Base-by-base conservation (phyloP, 2,888 invertebrate species). In the Conchocele bisecta region DNA sequence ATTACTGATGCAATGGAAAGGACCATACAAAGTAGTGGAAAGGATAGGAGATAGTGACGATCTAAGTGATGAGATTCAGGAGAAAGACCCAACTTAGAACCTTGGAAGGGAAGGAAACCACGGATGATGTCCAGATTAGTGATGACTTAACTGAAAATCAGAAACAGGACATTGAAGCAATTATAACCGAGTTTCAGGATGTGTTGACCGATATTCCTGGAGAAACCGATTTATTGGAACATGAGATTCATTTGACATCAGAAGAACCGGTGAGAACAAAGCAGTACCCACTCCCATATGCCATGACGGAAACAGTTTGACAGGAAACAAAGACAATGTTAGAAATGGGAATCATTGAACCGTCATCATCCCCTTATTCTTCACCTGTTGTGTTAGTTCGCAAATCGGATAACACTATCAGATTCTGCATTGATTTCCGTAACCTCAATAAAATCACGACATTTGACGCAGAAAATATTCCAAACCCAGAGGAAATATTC, bases 381-480 rank as follows among this genome's bases (percentile, higher is more conserved):
- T 48, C 76, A 13, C 76, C 64, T 17, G 28, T 64, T 11, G 51
- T 69, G 4, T 17, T 75, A 13, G 73, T 69, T n/a, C 50, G 53
- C 33, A 76, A 76, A 46, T 26, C 42, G 13, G 74, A 69, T 65
- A 60, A 58, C 1, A 41, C 46, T 13, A 57, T 41, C 39, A 46
- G 76, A 39, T 64, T 70, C 17, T 63, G 64, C 33, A 53, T 75
- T n/a, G 64, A 75, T 41, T 76, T 71, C 58, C 39, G 73, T 24
- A 58, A 58, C 22, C 35, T 75, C 2, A 81, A 81, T 51, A 20
- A 54, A 13, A 35, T 70, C 3, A 66, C 64, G 11, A 39, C 56
- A 17, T 75, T 69, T 59, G 72, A 75, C 35, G 57, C 65, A 1
- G 80, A 75, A 37, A 73, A 75, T 0, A 54, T 76, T 37, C 54